Evolutionary conservation across 2,888 invertebrate genomes (phyloP).

Genomic region (Muschampia plurimacula): DNA sequence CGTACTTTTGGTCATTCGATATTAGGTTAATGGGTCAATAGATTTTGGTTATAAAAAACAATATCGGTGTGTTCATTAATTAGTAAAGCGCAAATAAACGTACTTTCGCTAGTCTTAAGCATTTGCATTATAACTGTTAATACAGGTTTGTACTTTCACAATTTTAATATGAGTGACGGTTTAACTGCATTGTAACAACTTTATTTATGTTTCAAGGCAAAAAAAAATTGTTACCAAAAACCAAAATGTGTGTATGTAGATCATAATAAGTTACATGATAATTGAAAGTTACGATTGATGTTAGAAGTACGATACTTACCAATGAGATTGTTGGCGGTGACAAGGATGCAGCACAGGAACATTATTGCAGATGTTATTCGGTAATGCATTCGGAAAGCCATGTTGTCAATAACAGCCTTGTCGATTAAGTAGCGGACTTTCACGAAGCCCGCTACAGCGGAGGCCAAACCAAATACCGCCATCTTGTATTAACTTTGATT

Average conservation of each 20-base stretch:
- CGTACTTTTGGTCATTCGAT: constrained; percentile 59
- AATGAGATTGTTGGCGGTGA: constrained; percentile 95
- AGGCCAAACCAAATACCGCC: constrained; percentile 94
- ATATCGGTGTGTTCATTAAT: constrained; percentile 48
- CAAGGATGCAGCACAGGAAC: constrained; percentile 94
- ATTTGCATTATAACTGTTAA: constrained; percentile 20
- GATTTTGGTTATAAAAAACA: constrained; percentile 44
- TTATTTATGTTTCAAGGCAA: constrained; percentile 4
- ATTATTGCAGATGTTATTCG: constrained; percentile 94
- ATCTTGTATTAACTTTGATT: constrained; percentile 77
- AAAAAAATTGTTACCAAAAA: background rate
- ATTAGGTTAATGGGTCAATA: constrained; percentile 47
- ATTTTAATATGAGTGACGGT: constrained; percentile 5
- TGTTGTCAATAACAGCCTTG: constrained; percentile 95
- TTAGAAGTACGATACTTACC: constrained; percentile 86
- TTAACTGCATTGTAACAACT: background rate
- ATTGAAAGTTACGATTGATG: background rate
- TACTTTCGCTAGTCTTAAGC: constrained; percentile 47
- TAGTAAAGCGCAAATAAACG: constrained; percentile 41
- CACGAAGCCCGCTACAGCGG: constrained; percentile 95
- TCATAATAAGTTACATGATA: too few relatives aligned
- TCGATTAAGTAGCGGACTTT: constrained; percentile 95
- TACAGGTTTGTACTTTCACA: constrained; percentile 38
- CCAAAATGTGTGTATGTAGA: background rate
- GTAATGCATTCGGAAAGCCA: constrained; percentile 95